Conservation (phyloP, 2,888 invertebrate species). For the Chloromyia formosa region DNA sequence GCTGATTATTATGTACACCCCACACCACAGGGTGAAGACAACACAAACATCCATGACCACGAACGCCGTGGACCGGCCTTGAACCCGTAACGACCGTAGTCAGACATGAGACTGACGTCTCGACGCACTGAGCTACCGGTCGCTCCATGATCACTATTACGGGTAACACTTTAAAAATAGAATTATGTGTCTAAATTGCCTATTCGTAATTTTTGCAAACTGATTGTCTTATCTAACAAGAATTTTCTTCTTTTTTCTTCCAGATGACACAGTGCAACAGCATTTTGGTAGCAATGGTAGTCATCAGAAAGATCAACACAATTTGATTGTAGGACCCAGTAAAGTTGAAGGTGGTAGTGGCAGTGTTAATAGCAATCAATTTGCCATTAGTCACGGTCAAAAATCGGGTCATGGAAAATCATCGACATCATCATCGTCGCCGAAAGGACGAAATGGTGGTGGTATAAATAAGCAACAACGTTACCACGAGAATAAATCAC, state of each 20-base stretch:
- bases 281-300: conserved; percentile 43
- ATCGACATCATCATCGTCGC: neutral
- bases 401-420: conserved; percentile 36
- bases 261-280: conserved; percentile 45
- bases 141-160: too few species aligned
- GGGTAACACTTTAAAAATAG: too few species aligned
- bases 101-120: too few species aligned
- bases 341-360: conserved; percentile 31
- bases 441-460: conserved; percentile 3
- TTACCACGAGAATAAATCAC: conserved; percentile 39
- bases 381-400: conserved; percentile 40
- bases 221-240: too few species aligned
- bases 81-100: too few species aligned
- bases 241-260: conserved; percentile 14
- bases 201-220: too few species aligned
- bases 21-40: too few species aligned
- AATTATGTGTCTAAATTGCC: too few species aligned
- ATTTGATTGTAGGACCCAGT: conserved; percentile 17
- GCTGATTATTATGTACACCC: too few species aligned
- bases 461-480: conserved; percentile 33
- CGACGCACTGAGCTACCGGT: too few species aligned
- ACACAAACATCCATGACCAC: too few species aligned
- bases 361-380: conserved; percentile 40
- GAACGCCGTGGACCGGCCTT: too few species aligned
- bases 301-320: conserved; percentile 35